Percentiles rank a stretch among this genome's conserved stretches.
Evolutionary conservation across 2,888 invertebrate genomes (phyloP).

Genomic region (Nipponacmea schrenckii): DNA sequence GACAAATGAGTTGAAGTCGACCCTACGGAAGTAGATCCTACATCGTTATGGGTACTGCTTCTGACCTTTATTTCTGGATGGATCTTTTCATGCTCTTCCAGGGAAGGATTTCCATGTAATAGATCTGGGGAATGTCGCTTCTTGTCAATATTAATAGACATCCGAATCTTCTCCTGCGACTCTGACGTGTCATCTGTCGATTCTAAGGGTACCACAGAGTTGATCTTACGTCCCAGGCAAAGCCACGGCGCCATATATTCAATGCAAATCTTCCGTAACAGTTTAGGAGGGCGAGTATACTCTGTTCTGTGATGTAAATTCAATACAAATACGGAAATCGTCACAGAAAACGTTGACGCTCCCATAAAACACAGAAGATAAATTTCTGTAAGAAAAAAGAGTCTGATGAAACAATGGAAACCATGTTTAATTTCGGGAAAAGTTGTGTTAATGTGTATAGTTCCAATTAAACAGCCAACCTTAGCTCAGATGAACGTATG

Average conservation of each 20-base stretch:
- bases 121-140: neutral
- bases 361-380: constrained; percentile 35
- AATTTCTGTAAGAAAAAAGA: constrained; percentile 23
- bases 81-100: neutral
- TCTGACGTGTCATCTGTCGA: neutral
- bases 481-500: too few species aligned
- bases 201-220: neutral
- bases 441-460: too few species aligned
- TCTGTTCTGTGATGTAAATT: constrained; percentile 33
- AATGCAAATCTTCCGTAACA: constrained; percentile 25
- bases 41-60: neutral
- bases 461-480: too few species aligned
- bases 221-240: constrained; percentile 12
- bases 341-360: constrained; percentile 30
- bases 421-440: too few species aligned
- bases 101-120: neutral
- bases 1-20: constrained; percentile 4
- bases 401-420: neutral
- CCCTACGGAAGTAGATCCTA: neutral
- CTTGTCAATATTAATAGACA: neutral
- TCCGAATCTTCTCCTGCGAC: neutral
- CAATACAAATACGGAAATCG: constrained; percentile 28
- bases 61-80: neutral
- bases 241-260: constrained; percentile 26
- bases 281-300: constrained; percentile 26